These are phyloP conservation scores for Spodoptera exigua DNA, from an alignment of 2,888 invertebrate genomes.

Conservation along the genomic window DNA sequence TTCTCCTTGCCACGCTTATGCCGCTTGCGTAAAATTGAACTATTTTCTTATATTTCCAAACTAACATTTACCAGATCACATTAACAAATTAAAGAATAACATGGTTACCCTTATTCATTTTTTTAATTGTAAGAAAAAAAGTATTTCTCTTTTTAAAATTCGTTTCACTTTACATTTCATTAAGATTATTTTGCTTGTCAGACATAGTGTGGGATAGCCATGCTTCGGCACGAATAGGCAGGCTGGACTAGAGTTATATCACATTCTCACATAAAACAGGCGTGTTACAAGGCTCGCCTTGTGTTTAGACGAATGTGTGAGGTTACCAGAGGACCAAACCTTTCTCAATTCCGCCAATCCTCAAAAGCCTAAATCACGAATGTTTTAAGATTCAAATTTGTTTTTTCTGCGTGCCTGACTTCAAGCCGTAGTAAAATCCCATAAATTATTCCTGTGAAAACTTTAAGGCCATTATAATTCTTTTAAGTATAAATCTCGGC, in stretches of 20 bases:
- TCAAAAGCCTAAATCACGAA: no score
- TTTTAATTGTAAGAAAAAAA: conserved; percentile 77
- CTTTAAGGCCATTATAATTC: conserved; percentile 74
- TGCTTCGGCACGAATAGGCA: no score
- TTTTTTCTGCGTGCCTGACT: conserved; percentile 75
- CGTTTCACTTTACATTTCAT: conserved; percentile 74
- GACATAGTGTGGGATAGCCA: no score
- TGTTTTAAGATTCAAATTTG: conserved; percentile 71
- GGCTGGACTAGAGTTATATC: no score
- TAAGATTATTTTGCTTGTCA: conserved; percentile 76
- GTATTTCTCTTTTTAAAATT: conserved; percentile 78
- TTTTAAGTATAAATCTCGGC: conserved; percentile 66
- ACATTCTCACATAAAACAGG: no score
- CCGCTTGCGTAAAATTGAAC: conserved; percentile 74
- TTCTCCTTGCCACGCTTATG: conserved; percentile 76
- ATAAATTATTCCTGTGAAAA: conserved; percentile 75
- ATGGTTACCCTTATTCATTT: conserved; percentile 70
- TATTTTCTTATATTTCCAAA: conserved; percentile 63
- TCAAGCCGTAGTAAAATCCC: conserved; percentile 66
- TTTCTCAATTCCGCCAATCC: no score
- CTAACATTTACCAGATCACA: no score
- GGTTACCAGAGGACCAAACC: conserved; percentile 72
- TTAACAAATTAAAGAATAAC: conserved; percentile 54
- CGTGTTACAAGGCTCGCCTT: no score
- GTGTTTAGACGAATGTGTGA: no score